Evolutionary conservation across 2,888 invertebrate species (phyloP).

Genomic region (Hoplodrina ambigua): DNA sequence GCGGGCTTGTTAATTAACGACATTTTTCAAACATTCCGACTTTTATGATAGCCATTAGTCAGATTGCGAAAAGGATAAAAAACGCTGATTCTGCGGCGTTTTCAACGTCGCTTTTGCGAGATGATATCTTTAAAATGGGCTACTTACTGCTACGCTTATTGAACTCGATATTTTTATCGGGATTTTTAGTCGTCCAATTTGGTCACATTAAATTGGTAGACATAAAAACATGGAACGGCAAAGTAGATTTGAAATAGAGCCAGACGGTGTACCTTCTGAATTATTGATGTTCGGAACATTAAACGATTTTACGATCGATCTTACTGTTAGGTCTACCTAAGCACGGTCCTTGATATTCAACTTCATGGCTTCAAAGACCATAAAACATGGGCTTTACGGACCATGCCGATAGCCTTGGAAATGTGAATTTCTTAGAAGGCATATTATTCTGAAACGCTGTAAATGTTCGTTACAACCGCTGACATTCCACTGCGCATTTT

Average conservation of each 20-base stretch:
- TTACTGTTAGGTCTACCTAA: constrained; percentile 17
- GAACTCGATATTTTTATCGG: too few species aligned
- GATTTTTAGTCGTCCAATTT: background rate
- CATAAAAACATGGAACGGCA: background rate
- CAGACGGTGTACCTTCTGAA: constrained; percentile 39
- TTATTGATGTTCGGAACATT: constrained; percentile 53
- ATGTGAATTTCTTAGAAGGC: constrained; percentile 34
- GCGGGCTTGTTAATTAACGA: constrained; percentile 51
- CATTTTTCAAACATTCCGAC: constrained; percentile 31
- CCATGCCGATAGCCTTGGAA: constrained; percentile 43
- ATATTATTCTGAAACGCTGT: constrained; percentile 24
- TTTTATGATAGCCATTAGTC: constrained; percentile 23
- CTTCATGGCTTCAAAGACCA: constrained; percentile 50
- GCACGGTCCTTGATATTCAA: constrained; percentile 55
- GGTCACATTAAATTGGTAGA: background rate
- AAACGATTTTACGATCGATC: constrained; percentile 41
- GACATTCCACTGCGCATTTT: constrained; percentile 38
- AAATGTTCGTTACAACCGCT: constrained; percentile 38
- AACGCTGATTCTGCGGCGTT: background rate
- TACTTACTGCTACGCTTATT: background rate
- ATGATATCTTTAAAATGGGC: background rate
- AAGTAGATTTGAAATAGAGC: constrained; percentile 10
- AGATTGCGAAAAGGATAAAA: constrained; percentile 46
- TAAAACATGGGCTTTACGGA: constrained; percentile 54
- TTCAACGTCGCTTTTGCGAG: background rate